Evolutionary conservation across 2,797 vertebrate genomes (phyloP), one percentile per base, ranked within the genome.

Genomic region (Phataginus tetradactyla): DNA sequence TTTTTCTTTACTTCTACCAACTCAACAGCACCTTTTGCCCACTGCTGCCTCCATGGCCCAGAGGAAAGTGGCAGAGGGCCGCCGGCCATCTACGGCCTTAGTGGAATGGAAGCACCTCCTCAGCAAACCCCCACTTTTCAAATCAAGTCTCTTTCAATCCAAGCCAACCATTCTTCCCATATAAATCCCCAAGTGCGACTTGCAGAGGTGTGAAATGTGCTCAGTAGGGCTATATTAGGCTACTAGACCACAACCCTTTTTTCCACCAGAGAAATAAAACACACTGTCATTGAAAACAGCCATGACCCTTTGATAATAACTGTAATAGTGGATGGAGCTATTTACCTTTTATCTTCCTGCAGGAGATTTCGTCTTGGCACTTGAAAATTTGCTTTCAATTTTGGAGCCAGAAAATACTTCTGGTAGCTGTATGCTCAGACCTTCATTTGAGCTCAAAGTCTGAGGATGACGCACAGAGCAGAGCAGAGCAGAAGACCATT

Each of bases 381-480:
- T 86, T 95, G 61, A 89, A 89, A 75, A 66, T 53, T 57, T 55
- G 39, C 66, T 92, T 96, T 87, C 39, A 42, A 29, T 87, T 95
- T 84, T 75, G 57, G 39, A 72, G 88, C 71, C 7, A 66, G 71
- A 80, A 94, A 93, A 81, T 74, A 83, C 42, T 87, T 84, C 42
- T 21, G 34, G 15, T 61, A 80, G 83, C 13, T 55, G 37, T 69
- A n/a, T 17, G 6, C 84, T 66, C 86, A 51, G 18, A 74, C 29
- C 37, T 20, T 68, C 81, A 49, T 78, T 37, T 86, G 86, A 63
- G 78, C 63, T 42, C 12, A 34, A 71, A 66, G 49, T 21, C 25
- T 49, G 18, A 64, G 32, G 53, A 39, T 39, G 49, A 69, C 4
- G 12, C 12, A 37, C 18, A 90, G 32, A 69, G 59, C 7, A 6